A percentile compares a stretch with the other conserved stretches of the same genome.
These are phyloP conservation scores for Lindbergichthys nudifrons DNA, from an alignment of 2,797 vertebrate species.

Conservation along the genomic window DNA sequence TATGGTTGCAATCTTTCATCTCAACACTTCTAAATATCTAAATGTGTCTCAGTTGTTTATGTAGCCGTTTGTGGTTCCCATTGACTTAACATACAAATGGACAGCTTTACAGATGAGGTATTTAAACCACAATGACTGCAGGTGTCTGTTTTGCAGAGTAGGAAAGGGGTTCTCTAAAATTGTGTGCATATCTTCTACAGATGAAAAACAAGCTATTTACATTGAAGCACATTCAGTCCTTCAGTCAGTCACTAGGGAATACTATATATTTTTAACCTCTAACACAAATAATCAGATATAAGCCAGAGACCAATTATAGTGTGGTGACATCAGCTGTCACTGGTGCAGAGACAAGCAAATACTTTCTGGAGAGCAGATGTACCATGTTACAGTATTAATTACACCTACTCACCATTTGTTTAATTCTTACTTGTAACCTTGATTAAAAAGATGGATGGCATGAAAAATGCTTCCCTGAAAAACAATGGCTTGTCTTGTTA, in stretches of 20 bases:
- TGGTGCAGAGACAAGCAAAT: constrained; percentile 43
- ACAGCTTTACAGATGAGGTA: not conserved
- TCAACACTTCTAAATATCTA: not conserved
- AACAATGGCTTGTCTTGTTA: not conserved
- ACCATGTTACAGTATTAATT: constrained; percentile 22
- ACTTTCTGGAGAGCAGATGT: constrained; percentile 2
- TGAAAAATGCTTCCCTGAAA: not conserved
- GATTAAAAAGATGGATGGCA: not conserved
- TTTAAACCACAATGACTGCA: not conserved
- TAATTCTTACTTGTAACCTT: not conserved
- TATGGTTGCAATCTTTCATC: not conserved
- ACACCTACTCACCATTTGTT: not conserved
- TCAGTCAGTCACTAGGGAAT: constrained; percentile 4
- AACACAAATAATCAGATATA: constrained; percentile 14
- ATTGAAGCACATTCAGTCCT: not conserved
- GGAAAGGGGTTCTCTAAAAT: not conserved
- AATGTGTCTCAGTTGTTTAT: not conserved
- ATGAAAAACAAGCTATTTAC: too few species aligned
- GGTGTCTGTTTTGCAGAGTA: not conserved
- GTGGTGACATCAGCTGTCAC: constrained; percentile 55
- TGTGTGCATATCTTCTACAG: not conserved
- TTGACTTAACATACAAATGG: not conserved
- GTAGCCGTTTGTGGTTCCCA: not conserved
- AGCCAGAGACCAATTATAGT: constrained; percentile 42
- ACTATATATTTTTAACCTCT: constrained; percentile 14